Conservation (phyloP, 1,140 invertebrate genomes). For the Bombus fervidus region DNA sequence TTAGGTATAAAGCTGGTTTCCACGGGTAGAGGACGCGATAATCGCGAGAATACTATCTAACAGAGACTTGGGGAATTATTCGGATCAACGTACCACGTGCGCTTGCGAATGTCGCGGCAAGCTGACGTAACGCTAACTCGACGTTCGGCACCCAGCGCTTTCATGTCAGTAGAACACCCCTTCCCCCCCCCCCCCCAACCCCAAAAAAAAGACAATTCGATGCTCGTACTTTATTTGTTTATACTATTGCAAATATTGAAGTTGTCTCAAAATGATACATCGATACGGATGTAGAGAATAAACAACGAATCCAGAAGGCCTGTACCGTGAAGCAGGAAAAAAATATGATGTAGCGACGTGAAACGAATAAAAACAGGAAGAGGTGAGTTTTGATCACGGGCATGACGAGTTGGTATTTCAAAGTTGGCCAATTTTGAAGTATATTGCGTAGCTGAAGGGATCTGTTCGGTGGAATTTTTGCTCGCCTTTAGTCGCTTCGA, state of each 20-base stretch:
- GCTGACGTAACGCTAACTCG: not conserved
- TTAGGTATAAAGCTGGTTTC: not conserved
- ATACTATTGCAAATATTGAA: not conserved
- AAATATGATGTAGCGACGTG: not conserved
- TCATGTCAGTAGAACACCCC: too few relatives aligned
- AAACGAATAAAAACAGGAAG: not conserved
- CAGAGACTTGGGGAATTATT: slow-evolving; percentile 21
- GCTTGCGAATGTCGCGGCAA: slow-evolving; percentile 24
- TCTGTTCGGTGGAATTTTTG: not conserved
- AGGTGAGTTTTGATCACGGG: not conserved
- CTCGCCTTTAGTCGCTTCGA: slow-evolving; percentile 31
- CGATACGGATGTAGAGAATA: not conserved
- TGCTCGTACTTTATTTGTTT: not conserved
- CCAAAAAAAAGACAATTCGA: not conserved
- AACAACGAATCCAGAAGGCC: not conserved
- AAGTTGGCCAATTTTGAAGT: slow-evolving; percentile 18
- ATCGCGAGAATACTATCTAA: not conserved
- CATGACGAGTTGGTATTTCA: not conserved
- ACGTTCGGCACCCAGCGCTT: too few relatives aligned
- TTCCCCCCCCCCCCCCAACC: too few relatives aligned
- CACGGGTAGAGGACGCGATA: slow-evolving; percentile 34
- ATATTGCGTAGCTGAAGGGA: not conserved
- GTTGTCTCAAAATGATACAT: not conserved
- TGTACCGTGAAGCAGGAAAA: not conserved
- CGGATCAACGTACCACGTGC: slow-evolving; percentile 56